A percentile compares a stretch with the other conserved stretches of the same genome.
phyloP scores from a whole-genome alignment of 1,140 invertebrate species.

The Penaeus japonicus region DNA sequence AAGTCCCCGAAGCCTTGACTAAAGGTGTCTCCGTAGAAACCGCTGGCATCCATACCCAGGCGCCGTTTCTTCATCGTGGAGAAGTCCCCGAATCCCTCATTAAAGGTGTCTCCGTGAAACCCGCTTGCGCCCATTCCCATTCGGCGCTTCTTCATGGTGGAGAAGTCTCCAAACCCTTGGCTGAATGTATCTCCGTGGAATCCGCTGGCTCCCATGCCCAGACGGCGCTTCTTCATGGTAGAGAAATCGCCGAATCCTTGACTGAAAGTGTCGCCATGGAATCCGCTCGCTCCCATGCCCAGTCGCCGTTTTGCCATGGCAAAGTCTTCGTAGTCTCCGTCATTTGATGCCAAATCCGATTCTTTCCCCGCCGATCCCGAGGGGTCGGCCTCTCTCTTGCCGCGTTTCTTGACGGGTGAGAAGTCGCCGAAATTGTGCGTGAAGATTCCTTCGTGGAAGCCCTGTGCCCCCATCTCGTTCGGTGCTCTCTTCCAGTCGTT shows the following conservation, averaged over 20 bases:
- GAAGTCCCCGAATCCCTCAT: constrained; percentile 67
- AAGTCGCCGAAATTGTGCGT: constrained; percentile 66
- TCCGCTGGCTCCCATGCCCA: constrained; percentile 44
- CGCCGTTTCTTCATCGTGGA: constrained; percentile 65
- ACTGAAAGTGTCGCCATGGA: constrained; percentile 65
- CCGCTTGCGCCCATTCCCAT: constrained; percentile 59
- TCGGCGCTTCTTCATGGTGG: constrained; percentile 36
- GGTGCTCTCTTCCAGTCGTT: constrained; percentile 56
- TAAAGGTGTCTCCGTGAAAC: constrained; percentile 68
- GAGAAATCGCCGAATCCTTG: constrained; percentile 64
- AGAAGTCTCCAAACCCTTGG: constrained; percentile 45
- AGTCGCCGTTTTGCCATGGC: constrained; percentile 64
- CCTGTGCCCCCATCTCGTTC: constrained; percentile 63
- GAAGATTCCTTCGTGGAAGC: constrained; percentile 68
- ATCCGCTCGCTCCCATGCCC: constrained; percentile 67
- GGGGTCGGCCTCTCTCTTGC: constrained; percentile 65
- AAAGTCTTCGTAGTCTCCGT: constrained; percentile 64
- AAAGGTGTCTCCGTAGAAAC: constrained; percentile 63
- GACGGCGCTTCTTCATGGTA: constrained; percentile 64
- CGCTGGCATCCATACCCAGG: constrained; percentile 50
- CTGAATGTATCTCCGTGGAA: constrained; percentile 52
- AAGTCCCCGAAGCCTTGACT: constrained; percentile 46
- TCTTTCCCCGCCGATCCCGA: not conserved
- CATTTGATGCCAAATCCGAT: constrained; percentile 59
- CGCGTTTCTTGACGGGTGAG: constrained; percentile 64